phyloP scores from a whole-genome alignment of 2,888 invertebrate genomes.

The Yponomeuta plumbellus region DNA sequence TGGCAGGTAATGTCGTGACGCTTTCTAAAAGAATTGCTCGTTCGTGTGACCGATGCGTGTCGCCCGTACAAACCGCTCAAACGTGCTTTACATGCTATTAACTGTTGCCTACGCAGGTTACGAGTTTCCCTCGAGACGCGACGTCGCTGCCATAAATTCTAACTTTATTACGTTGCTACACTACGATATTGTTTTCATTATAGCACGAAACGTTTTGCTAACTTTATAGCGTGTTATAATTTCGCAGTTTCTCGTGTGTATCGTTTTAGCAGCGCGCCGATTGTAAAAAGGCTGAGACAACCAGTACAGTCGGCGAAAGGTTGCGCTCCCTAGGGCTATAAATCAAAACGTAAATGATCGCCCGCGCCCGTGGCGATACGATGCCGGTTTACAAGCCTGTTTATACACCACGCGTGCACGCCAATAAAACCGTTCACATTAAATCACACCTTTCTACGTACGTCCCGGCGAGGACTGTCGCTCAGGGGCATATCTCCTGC shows the following conservation, averaged over 20 bases:
- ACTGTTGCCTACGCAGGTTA: background rate
- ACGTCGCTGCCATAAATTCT: background rate
- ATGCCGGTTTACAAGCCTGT: background rate
- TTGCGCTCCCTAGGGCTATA: background rate
- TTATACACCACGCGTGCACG: background rate
- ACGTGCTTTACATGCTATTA: background rate
- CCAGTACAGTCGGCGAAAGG: background rate
- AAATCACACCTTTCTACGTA: background rate
- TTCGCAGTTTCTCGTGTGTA: background rate
- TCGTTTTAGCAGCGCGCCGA: background rate
- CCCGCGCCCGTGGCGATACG: background rate
- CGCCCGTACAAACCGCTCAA: background rate
- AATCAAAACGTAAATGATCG: background rate
- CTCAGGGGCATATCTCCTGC: no score
- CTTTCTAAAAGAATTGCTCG: background rate
- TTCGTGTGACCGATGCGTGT: background rate
- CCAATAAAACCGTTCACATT: background rate
- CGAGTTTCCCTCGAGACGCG: background rate
- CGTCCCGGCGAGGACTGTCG: no score
- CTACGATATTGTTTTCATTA: background rate
- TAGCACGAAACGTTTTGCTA: background rate
- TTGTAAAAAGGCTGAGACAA: conserved; percentile 1
- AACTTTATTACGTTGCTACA: background rate
- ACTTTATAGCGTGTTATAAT: background rate
- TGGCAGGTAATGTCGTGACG: background rate